Base-by-base conservation (phyloP, 2,113 vertebrate species). In the Podocnemis expansa region DNA sequence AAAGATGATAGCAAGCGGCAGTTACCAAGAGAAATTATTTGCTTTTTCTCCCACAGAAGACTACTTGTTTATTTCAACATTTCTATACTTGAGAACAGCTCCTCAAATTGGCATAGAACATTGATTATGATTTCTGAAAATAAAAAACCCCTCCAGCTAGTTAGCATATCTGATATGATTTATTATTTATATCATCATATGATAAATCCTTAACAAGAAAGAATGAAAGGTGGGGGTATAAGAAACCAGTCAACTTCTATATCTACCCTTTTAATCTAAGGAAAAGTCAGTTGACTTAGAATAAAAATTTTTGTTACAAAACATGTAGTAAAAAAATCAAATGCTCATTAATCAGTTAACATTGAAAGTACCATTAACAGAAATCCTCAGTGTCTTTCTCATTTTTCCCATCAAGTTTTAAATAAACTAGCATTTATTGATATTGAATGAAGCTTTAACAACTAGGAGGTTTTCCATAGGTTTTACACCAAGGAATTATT, bases 21-120 rank as follows among this genome's bases (percentile, higher is more conserved):
- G 67, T 75, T 87, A 92, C 60, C 55, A 87, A 95, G 95, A 88
- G 89, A 89, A 95, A 91, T 12, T 54, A 60, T 91, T 95, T 85
- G 47, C 82, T 76, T 10, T 27, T 78, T 80, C 17, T 34, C 79
- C 67, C 55, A 47, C 79, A 88, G 81, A 93, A 84, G 43, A 27
- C 21, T 93, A 85, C 43, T 75, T 1, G 90, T 58, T 82, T 90
- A 80, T 88, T 89, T 80, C 63, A 73, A 83, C 78, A 75, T n/a
- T 73, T 78, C 49, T 85, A 49, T 80, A 82, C 31, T 76, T 91
- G 63, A 78, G 79, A 89, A 79, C 19, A 87, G 79, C 4, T 47
- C 47, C 88, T 84, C 45, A 75, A 81, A 88, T 8, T 38, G 58
- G 63, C 6, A 24, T 8, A 5, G 70, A 31, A n/a, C 43, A 3